phyloP scores from a whole-genome alignment of 2,888 invertebrate species.

The Lasioglossum calceatum region DNA sequence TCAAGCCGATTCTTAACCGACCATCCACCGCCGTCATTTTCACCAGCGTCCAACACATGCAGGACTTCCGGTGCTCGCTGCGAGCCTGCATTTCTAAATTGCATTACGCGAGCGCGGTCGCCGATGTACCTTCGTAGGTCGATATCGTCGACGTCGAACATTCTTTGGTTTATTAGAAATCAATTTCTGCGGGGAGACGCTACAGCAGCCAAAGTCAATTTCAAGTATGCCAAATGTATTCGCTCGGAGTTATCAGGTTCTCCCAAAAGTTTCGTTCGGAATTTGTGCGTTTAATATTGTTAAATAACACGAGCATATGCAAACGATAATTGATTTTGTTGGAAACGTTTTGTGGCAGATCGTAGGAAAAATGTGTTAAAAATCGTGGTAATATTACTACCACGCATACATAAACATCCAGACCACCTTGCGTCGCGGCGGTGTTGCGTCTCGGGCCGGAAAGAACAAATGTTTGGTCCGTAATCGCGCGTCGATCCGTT shows the following conservation, averaged over 20 bases:
- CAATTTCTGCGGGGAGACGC: background rate
- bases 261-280: too few species aligned
- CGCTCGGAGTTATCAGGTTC: too few species aligned
- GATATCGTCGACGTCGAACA: background rate
- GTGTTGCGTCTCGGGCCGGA: background rate
- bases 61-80: background rate
- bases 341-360: too few species aligned
- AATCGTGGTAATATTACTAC: too few species aligned
- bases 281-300: too few species aligned
- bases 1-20: background rate
- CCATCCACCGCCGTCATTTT: background rate
- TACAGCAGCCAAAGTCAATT: too few species aligned
- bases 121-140: background rate
- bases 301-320: too few species aligned
- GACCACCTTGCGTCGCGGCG: background rate
- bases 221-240: too few species aligned
- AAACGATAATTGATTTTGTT: too few species aligned
- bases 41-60: background rate
- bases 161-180: background rate
- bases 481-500: constrained; percentile 5
- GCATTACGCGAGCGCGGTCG: background rate
- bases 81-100: background rate
- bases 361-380: too few species aligned
- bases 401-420: too few species aligned
- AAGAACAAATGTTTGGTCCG: background rate